Percentiles rank a stretch among this genome's conserved stretches.
phyloP scores from a whole-genome alignment of 2,888 invertebrate genomes.

The Cantharis nigra region DNA sequence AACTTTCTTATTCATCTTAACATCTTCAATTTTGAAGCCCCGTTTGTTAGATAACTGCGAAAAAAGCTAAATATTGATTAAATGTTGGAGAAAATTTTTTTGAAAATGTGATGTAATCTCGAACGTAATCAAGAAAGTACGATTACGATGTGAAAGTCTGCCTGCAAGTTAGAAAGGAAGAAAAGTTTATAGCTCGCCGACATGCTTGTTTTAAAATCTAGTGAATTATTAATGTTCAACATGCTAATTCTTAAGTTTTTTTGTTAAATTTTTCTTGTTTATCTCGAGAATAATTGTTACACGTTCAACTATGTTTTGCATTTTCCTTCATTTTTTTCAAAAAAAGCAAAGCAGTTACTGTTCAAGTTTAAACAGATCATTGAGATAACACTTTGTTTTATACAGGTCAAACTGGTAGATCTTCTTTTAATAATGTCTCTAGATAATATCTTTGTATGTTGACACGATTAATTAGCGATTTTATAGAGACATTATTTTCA shows the following conservation, averaged over 20 bases:
- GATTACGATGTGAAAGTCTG: neutral
- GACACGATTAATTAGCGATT: neutral
- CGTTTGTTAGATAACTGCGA: neutral
- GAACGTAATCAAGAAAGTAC: neutral
- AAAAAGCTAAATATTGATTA: neutral
- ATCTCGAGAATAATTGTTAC: neutral
- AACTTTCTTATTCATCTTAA: no score
- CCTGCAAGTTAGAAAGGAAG: neutral
- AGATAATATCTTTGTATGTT: neutral
- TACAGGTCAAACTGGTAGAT: neutral
- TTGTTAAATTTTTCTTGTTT: neutral
- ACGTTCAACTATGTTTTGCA: neutral
- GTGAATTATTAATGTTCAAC: conserved; percentile 3
- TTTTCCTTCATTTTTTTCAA: neutral
- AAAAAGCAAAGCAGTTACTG: neutral
- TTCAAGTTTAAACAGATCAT: neutral
- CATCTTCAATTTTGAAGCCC: no score
- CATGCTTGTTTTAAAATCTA: neutral
- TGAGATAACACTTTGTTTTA: neutral
- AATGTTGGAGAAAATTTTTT: neutral
- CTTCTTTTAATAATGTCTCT: neutral
- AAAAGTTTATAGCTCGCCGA: neutral
- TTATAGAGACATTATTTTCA: neutral
- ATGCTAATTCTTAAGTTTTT: neutral
- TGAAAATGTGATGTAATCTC: neutral